Evolutionary conservation across 2,797 vertebrate genomes (phyloP), one percentile per base, ranked within the genome.

Genomic region (Neopelma chrysocephalum): DNA sequence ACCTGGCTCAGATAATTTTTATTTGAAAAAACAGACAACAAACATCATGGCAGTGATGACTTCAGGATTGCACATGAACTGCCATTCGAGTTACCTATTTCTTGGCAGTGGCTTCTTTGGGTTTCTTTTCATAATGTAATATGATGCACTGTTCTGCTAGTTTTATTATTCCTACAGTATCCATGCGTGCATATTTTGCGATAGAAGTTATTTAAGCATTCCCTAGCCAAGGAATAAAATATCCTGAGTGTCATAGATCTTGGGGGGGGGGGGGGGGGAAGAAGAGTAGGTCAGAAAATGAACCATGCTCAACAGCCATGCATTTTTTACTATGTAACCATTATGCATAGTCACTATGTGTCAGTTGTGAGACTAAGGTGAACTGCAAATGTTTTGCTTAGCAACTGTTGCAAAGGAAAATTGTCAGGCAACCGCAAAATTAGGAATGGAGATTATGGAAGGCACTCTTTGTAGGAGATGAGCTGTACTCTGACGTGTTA

Each of bases 321-420:
- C 36, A 15, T 89, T 82, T 78, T 89, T 72, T 88, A 54, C 34
- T 20, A 32, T 48, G 76, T 76, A 93, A 75, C 76, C 32, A 22
- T 71, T 71, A 40, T 36, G 87, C 83, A 78, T 69, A 70, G 43
- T 80, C 47, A 29, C 81, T 34, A 3, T 48, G 43, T 76, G 61
- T 82, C 87, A 76, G 57, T 58, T 95, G 76, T 71, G 89, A 91
- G 84, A 82, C 81, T 90, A 93, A 92, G 86, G 48, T 75, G 79
- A 64, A 82, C 88, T 81, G 83, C 91, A 86, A 95, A 83, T 95
- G 82, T 97, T 96, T 97, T 95, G 75, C 96, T 91, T 96, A 95
- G 94, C 91, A 92, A 96, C 96, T 88, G 96, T 96, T 92, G 93
- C 78, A 87, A 96, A 91, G 95, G 93, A 96, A 87, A 93, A 90